Evolutionary conservation across 2,888 invertebrate species (phyloP), one percentile per base, ranked within the genome.

Genomic region (Mactromeris polynyma): DNA sequence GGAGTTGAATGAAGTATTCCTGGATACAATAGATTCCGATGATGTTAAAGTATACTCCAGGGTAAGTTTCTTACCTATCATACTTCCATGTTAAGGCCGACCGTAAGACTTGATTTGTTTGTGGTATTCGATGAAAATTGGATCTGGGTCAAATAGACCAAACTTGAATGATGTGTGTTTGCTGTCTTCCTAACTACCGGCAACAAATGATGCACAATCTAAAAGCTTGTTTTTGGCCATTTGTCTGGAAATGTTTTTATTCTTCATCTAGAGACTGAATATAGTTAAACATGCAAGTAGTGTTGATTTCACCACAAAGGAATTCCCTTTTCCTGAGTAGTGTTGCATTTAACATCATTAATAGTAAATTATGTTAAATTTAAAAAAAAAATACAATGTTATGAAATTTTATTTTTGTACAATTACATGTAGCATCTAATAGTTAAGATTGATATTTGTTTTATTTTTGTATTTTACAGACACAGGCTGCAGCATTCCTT

Each of bases 1-100:
- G 94, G 89, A 93, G 0, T 82, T 92, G 78, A 85, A 88, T 17
- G 69, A 89, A 1, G 81, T 83, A 14, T 88, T 94, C 19, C 46
- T 93, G 11, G 77, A 87, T 21, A 81, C 87, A 9, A 38, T 90
- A 7, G 21, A 36, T 36, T 80, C 83, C 21, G 14, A 31, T 36
- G 79, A 84, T 31, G 58, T 79, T 17, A 90, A 88, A 79, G 73
- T 86, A 0, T 85, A 85, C 58, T 69, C 40, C n/a, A 88, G 83
- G 86, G 90, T 90, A 83, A 36, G 90, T 83, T 33, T 26, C 17
- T n/a, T 58, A n/a, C 19, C 21, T 26, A 58, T 58, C 21, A 58
- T n/a, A 4, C 3, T 58, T 42, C 42, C 42, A 42, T 7, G 11
- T 42, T 42, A 42, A 7, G 42, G 7, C 11, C 11, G 42, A 11